These are phyloP conservation scores for fruit fly (Drosophila melanogaster) DNA, from an alignment of 1,140 invertebrate genomes.

Conservation along the genomic window Release_6_plus_ISO1_MT NC_004354.4:12392001-12392500, in stretches of 20 bases:
- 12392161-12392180: slow-evolving; percentile 8
- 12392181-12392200: slow-evolving; percentile 25
- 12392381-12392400: background rate
- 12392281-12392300: slow-evolving; percentile 77
- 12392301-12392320: slow-evolving; percentile 71
- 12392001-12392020: no score
- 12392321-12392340: slow-evolving; percentile 17
- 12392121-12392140: slow-evolving; percentile 39
- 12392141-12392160: slow-evolving; percentile 24
- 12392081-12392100: background rate
- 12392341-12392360: slow-evolving; percentile 15
- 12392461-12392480: slow-evolving; percentile 24
- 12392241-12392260: slow-evolving; percentile 11
- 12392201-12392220: slow-evolving; percentile 8
- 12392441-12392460: slow-evolving; percentile 69
- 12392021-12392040: background rate
- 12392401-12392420: background rate
- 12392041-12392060: slow-evolving; percentile 22
- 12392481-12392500: slow-evolving; percentile 23
- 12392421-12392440: slow-evolving; percentile 39
- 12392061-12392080: slow-evolving; percentile 28
- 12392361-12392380: slow-evolving; percentile 4
- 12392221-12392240: slow-evolving; percentile 3
- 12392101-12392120: slow-evolving; percentile 60
- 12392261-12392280: slow-evolving; percentile 33